Evolutionary conservation across 1,140 invertebrate species (phyloP), one percentile per base, ranked within the genome.

Genomic region (Coenobita brevimanus): DNA sequence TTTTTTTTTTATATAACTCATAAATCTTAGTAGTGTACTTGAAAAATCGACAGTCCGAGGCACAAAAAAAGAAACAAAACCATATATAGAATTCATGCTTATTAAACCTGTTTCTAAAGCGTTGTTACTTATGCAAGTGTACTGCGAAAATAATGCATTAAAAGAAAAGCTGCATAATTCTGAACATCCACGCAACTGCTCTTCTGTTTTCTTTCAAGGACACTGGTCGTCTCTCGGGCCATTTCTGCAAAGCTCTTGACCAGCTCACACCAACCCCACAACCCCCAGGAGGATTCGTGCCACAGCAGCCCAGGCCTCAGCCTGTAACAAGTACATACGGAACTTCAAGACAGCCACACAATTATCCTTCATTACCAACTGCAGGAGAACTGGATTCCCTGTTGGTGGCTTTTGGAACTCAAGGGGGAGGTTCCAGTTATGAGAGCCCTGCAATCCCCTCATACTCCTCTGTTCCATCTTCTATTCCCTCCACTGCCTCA

Each of bases 181-280:
- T 80, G 78, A 80, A 80, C 62, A 38, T 38, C 43, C 67, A 80
- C 62, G 79, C 81, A 86, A 71, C 76, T 87, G 41, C 85, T 87
- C 85, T 80, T 87, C 85, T 87, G 85, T 87, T 80, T 71, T 87
- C 41, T 86, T 87, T 87, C 79, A 87, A 87, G 85, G 85, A 60
- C 30, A 24, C 54, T 54, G 43, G 38, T 50, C 75, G 62, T 36
- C 64, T 78, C 67, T 57, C 85, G 75, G 79, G 85, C 33, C 60
- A 81, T 80, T 78, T 67, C 85, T 71, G 41, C 85, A 87, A 80
- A 81, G 80, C 64, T 57, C 57, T 69, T 27, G 76, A 62, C 30
- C 21, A 17, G 67, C 67, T 36, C 15, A 38, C 21, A 71, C 27
- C 71, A 78, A 69, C 36, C 30, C 36, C 69, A 38, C 13, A 64